These are phyloP conservation scores for Dasypogon diadema DNA, from an alignment of 2,888 invertebrate species.

Conservation along the genomic window DNA sequence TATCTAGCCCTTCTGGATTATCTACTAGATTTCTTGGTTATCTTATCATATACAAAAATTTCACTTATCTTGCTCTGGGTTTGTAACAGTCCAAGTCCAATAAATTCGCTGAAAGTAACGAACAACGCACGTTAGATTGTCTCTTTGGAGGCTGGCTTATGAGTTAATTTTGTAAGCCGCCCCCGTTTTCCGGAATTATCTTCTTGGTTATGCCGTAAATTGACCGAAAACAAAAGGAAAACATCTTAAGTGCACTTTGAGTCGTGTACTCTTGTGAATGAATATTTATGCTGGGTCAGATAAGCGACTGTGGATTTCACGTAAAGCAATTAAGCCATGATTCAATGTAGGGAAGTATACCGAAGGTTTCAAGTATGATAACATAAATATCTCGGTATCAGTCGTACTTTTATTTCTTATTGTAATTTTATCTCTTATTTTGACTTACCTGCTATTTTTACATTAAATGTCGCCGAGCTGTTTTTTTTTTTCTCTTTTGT, in stretches of 20 bases:
- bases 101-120: conserved; percentile 12
- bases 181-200: conserved; percentile 56
- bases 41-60: background rate
- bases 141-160: conserved; percentile 46
- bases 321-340: too few species aligned
- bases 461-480: too few species aligned
- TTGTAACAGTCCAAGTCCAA: conserved; percentile 15
- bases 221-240: conserved; percentile 34
- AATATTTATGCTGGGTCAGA: conserved; percentile 21
- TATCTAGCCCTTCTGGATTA: conserved; percentile 1
- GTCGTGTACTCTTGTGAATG: background rate
- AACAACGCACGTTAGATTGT: background rate
- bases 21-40: background rate
- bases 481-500: too few species aligned
- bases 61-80: background rate
- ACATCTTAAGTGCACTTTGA: conserved; percentile 18
- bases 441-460: too few species aligned
- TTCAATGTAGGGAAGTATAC: too few species aligned
- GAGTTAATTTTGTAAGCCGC: conserved; percentile 56
- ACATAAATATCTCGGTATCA: too few species aligned
- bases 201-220: conserved; percentile 28
- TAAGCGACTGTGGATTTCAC: background rate
- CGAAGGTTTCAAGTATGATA: too few species aligned
- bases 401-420: too few species aligned
- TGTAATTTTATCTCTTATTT: too few species aligned